phyloP scores from a whole-genome alignment of 2,113 vertebrate species.

The Pogona vitticeps region DNA sequence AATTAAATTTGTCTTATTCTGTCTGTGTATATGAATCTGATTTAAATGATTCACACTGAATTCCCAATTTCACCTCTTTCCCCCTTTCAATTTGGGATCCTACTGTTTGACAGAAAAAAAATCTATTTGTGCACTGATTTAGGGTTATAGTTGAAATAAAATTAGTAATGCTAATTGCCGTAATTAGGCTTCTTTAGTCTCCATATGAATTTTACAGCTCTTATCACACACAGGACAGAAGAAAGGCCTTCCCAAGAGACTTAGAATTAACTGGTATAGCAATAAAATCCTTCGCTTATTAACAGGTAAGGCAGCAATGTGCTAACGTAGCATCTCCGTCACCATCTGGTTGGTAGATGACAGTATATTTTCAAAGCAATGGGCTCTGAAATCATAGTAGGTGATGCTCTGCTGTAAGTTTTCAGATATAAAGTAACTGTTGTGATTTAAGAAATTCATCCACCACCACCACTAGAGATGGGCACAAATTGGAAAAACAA shows the following conservation, averaged over 20 bases:
- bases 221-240: slow-evolving; percentile 28
- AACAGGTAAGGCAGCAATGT: slow-evolving; percentile 48
- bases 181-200: slow-evolving; percentile 34
- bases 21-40: neutral
- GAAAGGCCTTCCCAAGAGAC: slow-evolving; percentile 40
- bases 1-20: neutral
- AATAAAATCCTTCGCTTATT: slow-evolving; percentile 42
- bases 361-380: slow-evolving; percentile 23
- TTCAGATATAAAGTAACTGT: neutral
- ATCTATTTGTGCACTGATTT: slow-evolving; percentile 11
- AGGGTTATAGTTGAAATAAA: slow-evolving; percentile 39
- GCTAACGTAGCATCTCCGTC: slow-evolving; percentile 9
- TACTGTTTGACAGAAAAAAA: neutral
- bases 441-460: neutral
- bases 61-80: neutral
- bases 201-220: slow-evolving; percentile 41
- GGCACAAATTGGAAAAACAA: no score
- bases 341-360: neutral
- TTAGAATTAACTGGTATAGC: slow-evolving; percentile 30
- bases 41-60: neutral
- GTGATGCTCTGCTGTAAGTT: neutral
- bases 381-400: slow-evolving; percentile 2
- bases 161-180: slow-evolving; percentile 38
- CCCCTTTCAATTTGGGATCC: neutral
- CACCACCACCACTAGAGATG: no score